Base-by-base conservation (phyloP, 2,888 invertebrate genomes). In the Cephus runcator region DNA sequence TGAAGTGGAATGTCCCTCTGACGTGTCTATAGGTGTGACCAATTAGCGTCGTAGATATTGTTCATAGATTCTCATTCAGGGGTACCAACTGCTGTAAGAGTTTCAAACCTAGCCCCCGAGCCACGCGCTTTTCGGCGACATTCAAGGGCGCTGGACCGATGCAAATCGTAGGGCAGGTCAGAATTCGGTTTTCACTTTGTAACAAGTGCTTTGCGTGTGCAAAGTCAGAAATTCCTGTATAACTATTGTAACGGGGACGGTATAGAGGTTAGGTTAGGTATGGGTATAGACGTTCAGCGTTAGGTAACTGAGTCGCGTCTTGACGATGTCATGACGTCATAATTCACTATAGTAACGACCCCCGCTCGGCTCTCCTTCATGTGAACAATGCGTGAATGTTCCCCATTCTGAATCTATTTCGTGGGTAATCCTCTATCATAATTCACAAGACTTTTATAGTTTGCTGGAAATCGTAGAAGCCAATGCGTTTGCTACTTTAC, bases 131-230 rank as follows among this genome's bases (percentile, higher is more conserved):
- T 80, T 79, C 78, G 82, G 84, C 84, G 83, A 86, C 85, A 87
- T 88, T 89, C 83, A 87, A 80, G 81, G 79, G 84, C 87, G 85
- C 34, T 84, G 86, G 82, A 88, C 83, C 89, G 88, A 85, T 85
- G 85, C 87, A 84, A 89, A 89, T 89, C 85, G 85, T 75, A 83
- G 83, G 86, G 81, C 83, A 87, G 86, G 85, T 87, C 86, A 84
- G 83, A 83, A 56, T 56, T 23, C 23, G 6, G 23, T 56, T 56
- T 56, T 56, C 56, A 56, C 56, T 56, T 56, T 56, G 56, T 56
- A 23, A 56, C 56, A 56, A 56, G 56, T 56, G 56, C 56, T 23
- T 56, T 56, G 56, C 56, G 56, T 56, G 56, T 56, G 56, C 56
- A 9, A 56, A 56, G 56, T 56, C 56, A 56, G 23, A 15, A 23